Evolutionary conservation across 2,113 vertebrate species (phyloP), one percentile per base, ranked within the genome.

Genomic region (Scopus umbretta): DNA sequence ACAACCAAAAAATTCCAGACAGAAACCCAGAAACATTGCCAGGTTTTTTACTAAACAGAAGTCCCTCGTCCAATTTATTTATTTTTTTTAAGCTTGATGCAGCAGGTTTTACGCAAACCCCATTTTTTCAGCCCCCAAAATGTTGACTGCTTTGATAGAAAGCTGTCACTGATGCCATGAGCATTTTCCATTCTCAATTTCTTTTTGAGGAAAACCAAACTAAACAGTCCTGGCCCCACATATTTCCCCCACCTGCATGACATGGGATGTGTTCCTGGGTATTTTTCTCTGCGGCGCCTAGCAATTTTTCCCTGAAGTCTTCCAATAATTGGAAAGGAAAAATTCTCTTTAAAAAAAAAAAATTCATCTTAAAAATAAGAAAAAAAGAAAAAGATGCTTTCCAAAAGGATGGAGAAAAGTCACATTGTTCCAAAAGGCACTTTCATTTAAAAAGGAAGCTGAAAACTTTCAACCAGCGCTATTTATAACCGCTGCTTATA

Each of bases 1-100:
- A 93, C 94, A 88, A 85, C 73, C 34, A 5, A 90, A 93, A 92
- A 92, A 93, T 92, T 95, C 94, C 84, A 91, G 90, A n/a, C 38
- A 89, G 80, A 91, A 91, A 72, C 58, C 14, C 73, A 81, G 85
- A 87, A 90, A 66, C 19, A 0, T 20, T 43, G 88, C 93, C 85
- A 84, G 50, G 50, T 15, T 56, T 79, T 81, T 62, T 5, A 36
- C 78, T 10, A 26, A 89, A 73, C 53, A 38, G 25, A 34, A 71
- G 13, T 10, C 43, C 47, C 74, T 58, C 59, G 0, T 56, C 86
- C 86, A 36, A 71, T 45, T 56, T 56, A n/a, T 53, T 80, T 30
- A 22, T 16, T 5, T 47, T 52, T 32, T 56, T 52, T 47, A 52
- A 19, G 45, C n/a, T 80, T 20, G 10, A 53, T 5, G 55, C 40